phyloP scores from a whole-genome alignment of 2,888 invertebrate genomes.

The Omphaloscelis lunosa region DNA sequence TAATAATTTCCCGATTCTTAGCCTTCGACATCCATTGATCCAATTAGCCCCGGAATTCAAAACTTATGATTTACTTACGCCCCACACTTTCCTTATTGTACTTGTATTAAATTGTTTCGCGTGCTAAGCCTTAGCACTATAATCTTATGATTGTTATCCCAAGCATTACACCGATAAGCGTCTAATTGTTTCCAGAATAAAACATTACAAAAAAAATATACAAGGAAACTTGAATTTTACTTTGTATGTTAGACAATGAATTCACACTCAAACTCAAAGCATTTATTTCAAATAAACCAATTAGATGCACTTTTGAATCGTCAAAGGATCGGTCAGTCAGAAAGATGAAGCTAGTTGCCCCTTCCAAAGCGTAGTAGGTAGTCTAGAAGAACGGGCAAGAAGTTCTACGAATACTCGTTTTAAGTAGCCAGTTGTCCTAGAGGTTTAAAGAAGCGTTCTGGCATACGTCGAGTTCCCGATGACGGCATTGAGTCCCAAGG shows the following conservation, averaged over 20 bases:
- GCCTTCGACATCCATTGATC: not conserved
- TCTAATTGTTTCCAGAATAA: slow-evolving; percentile 28
- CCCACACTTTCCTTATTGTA: slow-evolving; percentile 26
- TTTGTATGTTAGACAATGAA: not conserved
- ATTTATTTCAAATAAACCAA: too few relatives aligned
- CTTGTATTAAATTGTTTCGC: slow-evolving; percentile 39
- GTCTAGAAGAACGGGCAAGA: not conserved
- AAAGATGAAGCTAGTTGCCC: not conserved
- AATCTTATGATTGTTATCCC: slow-evolving; percentile 49
- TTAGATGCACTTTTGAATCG: too few relatives aligned
- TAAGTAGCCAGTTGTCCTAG: not conserved
- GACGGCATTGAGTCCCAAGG: slow-evolving; percentile 29
- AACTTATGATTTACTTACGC: not conserved
- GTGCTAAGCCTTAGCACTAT: slow-evolving; percentile 33
- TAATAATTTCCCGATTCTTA: not conserved
- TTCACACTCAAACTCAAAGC: too few relatives aligned
- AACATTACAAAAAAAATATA: slow-evolving; percentile 4
- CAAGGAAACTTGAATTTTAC: not conserved
- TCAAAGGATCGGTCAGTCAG: not conserved
- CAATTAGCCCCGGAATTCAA: not conserved
- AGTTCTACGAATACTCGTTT: not conserved
- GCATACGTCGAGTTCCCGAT: slow-evolving; percentile 11
- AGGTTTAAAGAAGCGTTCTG: not conserved
- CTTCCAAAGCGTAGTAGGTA: not conserved
- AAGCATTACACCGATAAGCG: slow-evolving; percentile 38